phyloP scores from a whole-genome alignment of 2,888 invertebrate species.

The Eupithecia pulchellata region DNA sequence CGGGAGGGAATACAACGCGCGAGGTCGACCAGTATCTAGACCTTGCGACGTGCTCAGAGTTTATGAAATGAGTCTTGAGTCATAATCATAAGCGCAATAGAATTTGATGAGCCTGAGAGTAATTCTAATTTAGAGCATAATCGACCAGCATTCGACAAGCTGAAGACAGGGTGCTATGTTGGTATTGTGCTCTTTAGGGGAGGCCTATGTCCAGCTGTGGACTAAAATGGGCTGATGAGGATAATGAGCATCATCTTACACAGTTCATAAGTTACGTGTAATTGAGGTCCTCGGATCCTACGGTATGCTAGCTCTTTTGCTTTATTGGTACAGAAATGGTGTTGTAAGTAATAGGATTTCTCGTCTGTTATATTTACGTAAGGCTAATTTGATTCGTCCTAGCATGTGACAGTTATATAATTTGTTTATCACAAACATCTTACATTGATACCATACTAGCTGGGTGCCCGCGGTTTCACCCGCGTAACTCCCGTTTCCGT shows the following conservation, averaged over 20 bases:
- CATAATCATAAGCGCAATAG: background rate
- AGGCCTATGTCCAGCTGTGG: too few relatives aligned
- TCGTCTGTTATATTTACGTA: too few relatives aligned
- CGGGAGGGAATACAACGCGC: constrained; percentile 32
- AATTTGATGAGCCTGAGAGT: background rate
- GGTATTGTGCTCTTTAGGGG: too few relatives aligned
- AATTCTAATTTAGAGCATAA: background rate
- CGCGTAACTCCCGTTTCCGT: too few relatives aligned
- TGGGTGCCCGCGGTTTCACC: too few relatives aligned
- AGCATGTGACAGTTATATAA: background rate
- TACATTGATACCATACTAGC: too few relatives aligned
- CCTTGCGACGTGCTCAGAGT: constrained; percentile 37
- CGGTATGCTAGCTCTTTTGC: background rate
- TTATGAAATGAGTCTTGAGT: constrained; percentile 6
- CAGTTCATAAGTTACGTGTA: too few relatives aligned
- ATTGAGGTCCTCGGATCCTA: background rate
- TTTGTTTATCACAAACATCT: background rate
- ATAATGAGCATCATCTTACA: too few relatives aligned
- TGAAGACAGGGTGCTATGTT: too few relatives aligned
- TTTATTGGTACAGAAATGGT: too few relatives aligned
- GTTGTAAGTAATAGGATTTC: background rate
- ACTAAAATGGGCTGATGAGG: too few relatives aligned
- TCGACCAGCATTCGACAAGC: too few relatives aligned
- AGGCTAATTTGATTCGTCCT: background rate
- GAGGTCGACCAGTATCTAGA: constrained; percentile 43